phyloP scores from a whole-genome alignment of 2,797 vertebrate genomes.

The Enteromius argenteus region DNA sequence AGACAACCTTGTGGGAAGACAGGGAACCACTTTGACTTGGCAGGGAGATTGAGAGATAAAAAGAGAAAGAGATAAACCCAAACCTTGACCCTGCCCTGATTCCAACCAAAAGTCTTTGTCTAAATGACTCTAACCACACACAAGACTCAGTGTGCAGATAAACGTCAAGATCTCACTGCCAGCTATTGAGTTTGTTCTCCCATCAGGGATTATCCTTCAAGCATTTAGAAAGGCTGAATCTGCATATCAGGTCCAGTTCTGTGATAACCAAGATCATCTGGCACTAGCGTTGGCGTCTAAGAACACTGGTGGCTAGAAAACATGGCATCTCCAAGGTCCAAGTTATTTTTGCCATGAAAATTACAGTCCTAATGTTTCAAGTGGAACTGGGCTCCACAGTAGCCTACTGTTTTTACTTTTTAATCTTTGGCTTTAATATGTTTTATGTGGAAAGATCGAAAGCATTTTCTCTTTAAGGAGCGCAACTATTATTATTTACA shows the following conservation, averaged over 20 bases:
- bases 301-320: conserved; percentile 75
- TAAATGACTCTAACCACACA: not conserved
- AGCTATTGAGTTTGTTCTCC: not conserved
- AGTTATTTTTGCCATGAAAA: conserved; percentile 86
- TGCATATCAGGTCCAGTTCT: conserved; percentile 41
- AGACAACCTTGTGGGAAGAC: not conserved
- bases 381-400: conserved; percentile 65
- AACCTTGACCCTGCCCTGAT: conserved; percentile 61
- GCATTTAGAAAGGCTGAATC: not conserved
- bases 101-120: conserved; percentile 50
- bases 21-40: conserved; percentile 18
- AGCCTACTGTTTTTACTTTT: conserved; percentile 69
- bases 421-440: conserved; percentile 66
- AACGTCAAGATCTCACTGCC: not conserved
- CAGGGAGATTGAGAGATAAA: conserved; percentile 30
- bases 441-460: conserved; percentile 10
- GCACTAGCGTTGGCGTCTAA: conserved; percentile 66
- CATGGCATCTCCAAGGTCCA: conserved; percentile 65
- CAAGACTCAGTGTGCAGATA: not conserved
- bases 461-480: not conserved
- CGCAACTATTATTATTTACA: conserved; percentile 28
- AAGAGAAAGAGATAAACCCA: conserved; percentile 17
- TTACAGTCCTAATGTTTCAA: conserved; percentile 83
- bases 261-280: conserved; percentile 68
- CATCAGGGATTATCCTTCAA: not conserved